These are phyloP conservation scores for Agrochola litura DNA, from an alignment of 2,888 invertebrate genomes.

Conservation along the genomic window DNA sequence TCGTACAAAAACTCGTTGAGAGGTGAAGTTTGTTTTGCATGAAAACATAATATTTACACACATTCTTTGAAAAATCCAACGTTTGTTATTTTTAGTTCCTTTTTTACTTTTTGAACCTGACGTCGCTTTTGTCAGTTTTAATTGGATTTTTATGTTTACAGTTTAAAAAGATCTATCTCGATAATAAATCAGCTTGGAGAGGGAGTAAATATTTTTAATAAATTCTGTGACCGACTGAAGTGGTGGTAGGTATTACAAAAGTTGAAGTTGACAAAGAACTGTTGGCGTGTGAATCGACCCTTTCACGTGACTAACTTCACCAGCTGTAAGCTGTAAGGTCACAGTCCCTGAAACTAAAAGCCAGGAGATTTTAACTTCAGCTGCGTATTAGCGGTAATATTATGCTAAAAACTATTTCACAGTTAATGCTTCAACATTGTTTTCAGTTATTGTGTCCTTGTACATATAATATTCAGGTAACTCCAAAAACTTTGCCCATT, in stretches of 20 bases:
- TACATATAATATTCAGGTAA: neutral
- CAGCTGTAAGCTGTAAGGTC: constrained; percentile 31
- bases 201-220: constrained; percentile 4
- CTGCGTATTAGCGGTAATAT: constrained; percentile 17
- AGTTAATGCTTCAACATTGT: constrained; percentile 12
- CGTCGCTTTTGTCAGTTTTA: constrained; percentile 14
- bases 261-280: constrained; percentile 36
- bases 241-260: constrained; percentile 26
- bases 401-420: constrained; percentile 24
- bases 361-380: constrained; percentile 27
- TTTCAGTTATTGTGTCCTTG: constrained; percentile 11
- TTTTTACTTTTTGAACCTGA: constrained; percentile 17
- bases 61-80: constrained; percentile 16
- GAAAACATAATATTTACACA: constrained; percentile 34
- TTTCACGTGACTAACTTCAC: constrained; percentile 31
- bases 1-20: constrained; percentile 16
- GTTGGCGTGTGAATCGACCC: constrained; percentile 54
- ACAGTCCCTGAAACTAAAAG: constrained; percentile 26
- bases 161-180: neutral
- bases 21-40: constrained; percentile 12
- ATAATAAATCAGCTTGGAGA: neutral
- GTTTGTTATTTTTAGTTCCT: neutral
- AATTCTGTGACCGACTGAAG: neutral
- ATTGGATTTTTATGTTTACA: constrained; percentile 35
- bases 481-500: neutral